Percentiles rank a stretch among this genome's conserved stretches.
These are phyloP conservation scores for Epicauta chinensis DNA, from an alignment of 1,140 invertebrate genomes.

Conservation along the genomic window DNA sequence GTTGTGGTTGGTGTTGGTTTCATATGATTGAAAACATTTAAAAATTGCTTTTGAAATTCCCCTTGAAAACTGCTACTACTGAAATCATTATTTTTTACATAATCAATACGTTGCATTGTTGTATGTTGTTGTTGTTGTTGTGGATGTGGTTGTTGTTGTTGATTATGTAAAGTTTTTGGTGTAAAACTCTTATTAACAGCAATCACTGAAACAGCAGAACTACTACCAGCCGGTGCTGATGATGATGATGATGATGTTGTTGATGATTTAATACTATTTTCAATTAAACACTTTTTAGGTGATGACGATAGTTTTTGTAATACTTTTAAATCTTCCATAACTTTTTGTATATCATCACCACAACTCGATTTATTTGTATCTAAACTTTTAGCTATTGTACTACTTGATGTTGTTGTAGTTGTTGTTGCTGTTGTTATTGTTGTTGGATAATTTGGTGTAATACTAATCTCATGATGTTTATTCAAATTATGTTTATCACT, in stretches of 20 bases:
- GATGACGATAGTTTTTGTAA: slow-evolving; percentile 37
- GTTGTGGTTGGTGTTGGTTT: slow-evolving; percentile 16
- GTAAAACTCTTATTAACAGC: slow-evolving; percentile 39
- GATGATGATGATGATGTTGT: slow-evolving; percentile 2
- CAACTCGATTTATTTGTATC: slow-evolving; percentile 18
- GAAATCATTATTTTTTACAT: slow-evolving; percentile 8
- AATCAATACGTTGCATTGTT: slow-evolving; percentile 13
- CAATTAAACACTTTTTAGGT: slow-evolving; percentile 18
- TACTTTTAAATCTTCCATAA: slow-evolving; percentile 38
- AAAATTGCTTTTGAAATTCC: slow-evolving; percentile 40
- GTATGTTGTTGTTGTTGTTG: slow-evolving; percentile 11
- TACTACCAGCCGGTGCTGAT: too few relatives aligned
- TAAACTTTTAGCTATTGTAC: slow-evolving; percentile 2
- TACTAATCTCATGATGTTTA: slow-evolving; percentile 10
- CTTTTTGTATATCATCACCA: slow-evolving; percentile 36
- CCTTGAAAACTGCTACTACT: slow-evolving; percentile 32
- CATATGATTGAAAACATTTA: slow-evolving; percentile 27
- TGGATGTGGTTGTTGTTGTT: background rate
- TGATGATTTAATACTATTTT: too few relatives aligned
- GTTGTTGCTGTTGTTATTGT: background rate
- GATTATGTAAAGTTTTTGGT: slow-evolving; percentile 11
- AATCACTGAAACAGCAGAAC: slow-evolving; percentile 38
- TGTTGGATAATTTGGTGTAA: slow-evolving; percentile 9
- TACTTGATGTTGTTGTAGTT: background rate
- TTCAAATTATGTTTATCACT: too few relatives aligned